Base-by-base conservation (phyloP, 1,140 invertebrate species). In the Nymphalis io region DNA sequence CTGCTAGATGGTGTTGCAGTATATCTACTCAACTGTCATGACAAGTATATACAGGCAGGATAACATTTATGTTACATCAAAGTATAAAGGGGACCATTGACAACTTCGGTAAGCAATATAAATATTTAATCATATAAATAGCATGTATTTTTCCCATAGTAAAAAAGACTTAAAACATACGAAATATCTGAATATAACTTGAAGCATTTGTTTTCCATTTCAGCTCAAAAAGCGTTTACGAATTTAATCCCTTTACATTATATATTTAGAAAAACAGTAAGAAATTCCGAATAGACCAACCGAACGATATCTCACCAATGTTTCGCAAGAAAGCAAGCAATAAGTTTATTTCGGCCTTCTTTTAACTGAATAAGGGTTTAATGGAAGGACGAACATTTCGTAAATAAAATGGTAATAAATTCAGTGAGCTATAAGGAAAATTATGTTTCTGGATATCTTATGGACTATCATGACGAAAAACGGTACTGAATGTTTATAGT, bases 311-410 rank as follows among this genome's bases (percentile, higher is more conserved):
- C 18, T 40, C 58, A 20, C 20, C 48, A 11, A 53, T 53, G 48
- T 53, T 53, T 20, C 48, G 48, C 48, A 21, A n/a, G 48, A 15
- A 21, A 53, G 48, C 42, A 46, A 60, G 18, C 59, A 44, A 64
- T 64, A 64, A 64, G 46, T 64, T 64, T 38, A 33, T 12, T 60
- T 48, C 20, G 27, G 4, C 58, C 58, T 64, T 39, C 51, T 55
- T 64, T 53, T 53, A 53, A 64, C 48, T 64, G 48, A 64, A 53
- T 55, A 55, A 53, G 61, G 61, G 48, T 55, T 53, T 53, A 53
- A 20, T 20, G 18, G 48, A 21, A 23, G 39, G 59, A 21, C 21
- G 18, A 18, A 42, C 13, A 18, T 60, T 60, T 44, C 18, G 13
- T 60, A 60, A 60, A 60, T 60, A 60, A 60, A 60, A 60, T 27